These are phyloP conservation scores for Chrysomela aeneicollis DNA, from an alignment of 2,888 invertebrate genomes.

Conservation along the genomic window DNA sequence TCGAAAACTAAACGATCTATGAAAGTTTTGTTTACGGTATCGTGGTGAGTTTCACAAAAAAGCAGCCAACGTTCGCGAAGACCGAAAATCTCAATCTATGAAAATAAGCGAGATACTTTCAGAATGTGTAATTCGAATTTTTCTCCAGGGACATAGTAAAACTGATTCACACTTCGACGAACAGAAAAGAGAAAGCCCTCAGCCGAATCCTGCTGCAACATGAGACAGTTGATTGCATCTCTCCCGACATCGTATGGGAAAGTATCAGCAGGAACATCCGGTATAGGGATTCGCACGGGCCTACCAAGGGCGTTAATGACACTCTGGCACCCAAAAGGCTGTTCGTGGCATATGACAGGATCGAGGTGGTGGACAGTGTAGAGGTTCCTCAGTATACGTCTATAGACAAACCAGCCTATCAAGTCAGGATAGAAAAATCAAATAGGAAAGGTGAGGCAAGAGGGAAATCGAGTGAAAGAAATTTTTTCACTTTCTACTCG, in stretches of 20 bases:
- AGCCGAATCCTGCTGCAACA: constrained; percentile 44
- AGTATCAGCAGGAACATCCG: constrained; percentile 70
- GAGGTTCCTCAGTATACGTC: constrained; percentile 46
- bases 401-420: constrained; percentile 47
- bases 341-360: constrained; percentile 77
- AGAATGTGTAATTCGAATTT: too few species aligned
- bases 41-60: too few species aligned
- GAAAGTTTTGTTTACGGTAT: too few species aligned
- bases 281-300: constrained; percentile 62
- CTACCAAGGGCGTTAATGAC: constrained; percentile 59
- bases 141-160: constrained; percentile 39
- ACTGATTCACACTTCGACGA: constrained; percentile 36
- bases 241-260: constrained; percentile 76
- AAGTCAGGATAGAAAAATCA: constrained; percentile 44
- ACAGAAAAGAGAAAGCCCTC: constrained; percentile 44
- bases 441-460: constrained; percentile 42
- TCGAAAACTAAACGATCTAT: too few species aligned
- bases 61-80: too few species aligned
- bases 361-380: constrained; percentile 68
- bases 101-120: too few species aligned
- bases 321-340: constrained; percentile 71
- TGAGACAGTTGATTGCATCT: constrained; percentile 66
- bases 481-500: too few species aligned
- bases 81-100: too few species aligned
- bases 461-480: neutral